Base-by-base conservation (phyloP, 2,888 invertebrate species). In the Rhingia rostrata region DNA sequence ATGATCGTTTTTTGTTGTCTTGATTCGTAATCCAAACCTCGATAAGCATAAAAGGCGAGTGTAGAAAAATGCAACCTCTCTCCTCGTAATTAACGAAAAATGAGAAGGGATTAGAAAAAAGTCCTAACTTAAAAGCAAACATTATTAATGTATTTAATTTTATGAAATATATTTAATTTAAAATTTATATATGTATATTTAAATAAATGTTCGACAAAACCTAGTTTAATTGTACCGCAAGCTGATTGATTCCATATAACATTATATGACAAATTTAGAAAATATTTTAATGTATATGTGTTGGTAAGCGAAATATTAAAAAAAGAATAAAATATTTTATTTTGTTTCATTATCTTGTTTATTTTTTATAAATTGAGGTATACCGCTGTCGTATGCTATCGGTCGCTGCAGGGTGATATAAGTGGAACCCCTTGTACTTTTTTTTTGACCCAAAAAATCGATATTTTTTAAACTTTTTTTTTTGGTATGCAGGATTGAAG, bases 281-380 rank as follows among this genome's bases (percentile, higher is more conserved):
- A 64, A 56, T 63, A 74, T 74, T 56, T 74, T 61, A 74, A 39
- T 63, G 37, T 73, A 47, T 32, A 47, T 69, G 39, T 33, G 14
- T 54, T 39, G 56, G 33, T 63, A 45, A 64, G 53, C 47, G 53
- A 37, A 63, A 73, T 56, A 56, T 64, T 58, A 47, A 14, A 37
- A 58, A 32, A 43, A 32, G 10, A 54, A 53, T 6, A 9, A 47
- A 22, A 22, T 2, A 22, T 22, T 22, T 22, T 2, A 22, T 22
- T 22, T 22, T 22, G 22, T 22, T 22, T 22, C 22, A 22, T 22
- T 22, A 2, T 22, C 22, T 22, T 22, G 22, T 22, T 22, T 2
- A 22, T 22, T 22, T 22, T 22, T 22, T 22, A 22, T 22, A 2
- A 22, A 22, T 22, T 22, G 22, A 22, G 2, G 22, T 22, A 22